Conservation (phyloP, 1,140 invertebrate genomes). For the Pachypsylla venusta region DNA sequence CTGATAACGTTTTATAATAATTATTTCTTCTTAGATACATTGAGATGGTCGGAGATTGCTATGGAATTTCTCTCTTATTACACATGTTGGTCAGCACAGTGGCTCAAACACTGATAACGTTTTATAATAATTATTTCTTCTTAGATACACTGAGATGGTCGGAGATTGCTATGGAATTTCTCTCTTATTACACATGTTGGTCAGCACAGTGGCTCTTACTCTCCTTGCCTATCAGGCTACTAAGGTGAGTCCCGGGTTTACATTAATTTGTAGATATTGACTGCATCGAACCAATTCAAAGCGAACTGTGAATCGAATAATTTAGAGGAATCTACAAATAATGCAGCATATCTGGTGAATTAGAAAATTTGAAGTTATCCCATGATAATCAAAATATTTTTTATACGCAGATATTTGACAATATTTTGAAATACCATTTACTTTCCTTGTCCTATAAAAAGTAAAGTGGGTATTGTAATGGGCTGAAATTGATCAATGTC, state of each 20-base stretch:
- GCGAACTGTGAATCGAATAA: no score
- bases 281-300: background rate
- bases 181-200: constrained; percentile 63
- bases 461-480: no score
- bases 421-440: no score
- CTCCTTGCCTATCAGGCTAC: constrained; percentile 70
- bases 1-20: no score
- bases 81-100: constrained; percentile 73
- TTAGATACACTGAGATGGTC: constrained; percentile 55
- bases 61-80: constrained; percentile 57
- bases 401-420: no score
- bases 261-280: background rate
- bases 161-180: constrained; percentile 66
- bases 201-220: constrained; percentile 63
- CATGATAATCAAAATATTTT: no score
- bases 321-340: no score
- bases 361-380: no score
- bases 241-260: constrained; percentile 40
- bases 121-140: no score
- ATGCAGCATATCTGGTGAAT: background rate
- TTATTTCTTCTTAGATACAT: constrained; percentile 61
- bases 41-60: constrained; percentile 58
- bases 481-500: no score
- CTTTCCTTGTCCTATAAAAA: no score
- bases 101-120: constrained; percentile 56